These are phyloP conservation scores for Tachycineta bicolor DNA, from an alignment of 2,113 vertebrate genomes.

Conservation along the genomic window DNA sequence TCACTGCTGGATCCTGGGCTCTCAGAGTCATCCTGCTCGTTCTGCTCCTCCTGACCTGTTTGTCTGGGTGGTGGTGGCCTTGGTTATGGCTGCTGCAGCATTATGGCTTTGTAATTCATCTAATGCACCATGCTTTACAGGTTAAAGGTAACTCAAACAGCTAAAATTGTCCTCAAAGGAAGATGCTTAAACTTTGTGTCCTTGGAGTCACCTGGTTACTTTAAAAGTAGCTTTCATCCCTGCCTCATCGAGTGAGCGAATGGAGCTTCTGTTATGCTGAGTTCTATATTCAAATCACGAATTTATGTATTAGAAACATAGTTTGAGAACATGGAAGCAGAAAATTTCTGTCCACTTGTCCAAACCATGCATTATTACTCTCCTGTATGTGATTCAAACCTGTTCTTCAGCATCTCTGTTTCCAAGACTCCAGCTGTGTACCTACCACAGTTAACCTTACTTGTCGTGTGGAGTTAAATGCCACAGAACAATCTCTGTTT, in stretches of 20 bases:
- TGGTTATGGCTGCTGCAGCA: background rate
- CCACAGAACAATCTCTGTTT: background rate
- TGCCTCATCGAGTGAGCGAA: background rate
- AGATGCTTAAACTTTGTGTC: background rate
- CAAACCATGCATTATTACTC: background rate
- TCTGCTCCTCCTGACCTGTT: background rate
- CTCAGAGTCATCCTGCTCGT: rapidly evolving
- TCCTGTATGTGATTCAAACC: background rate
- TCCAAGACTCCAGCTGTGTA: background rate
- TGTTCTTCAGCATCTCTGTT: background rate
- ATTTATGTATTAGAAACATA: background rate
- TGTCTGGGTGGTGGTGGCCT: background rate
- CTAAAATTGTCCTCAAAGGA: background rate
- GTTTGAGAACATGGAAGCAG: background rate
- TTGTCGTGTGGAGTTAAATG: background rate
- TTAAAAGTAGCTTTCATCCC: background rate
- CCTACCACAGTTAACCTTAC: background rate
- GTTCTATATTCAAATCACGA: background rate
- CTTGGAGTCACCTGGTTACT: background rate
- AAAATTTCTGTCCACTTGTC: background rate
- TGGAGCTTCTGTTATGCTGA: background rate
- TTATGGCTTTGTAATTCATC: background rate
- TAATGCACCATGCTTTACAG: rapidly evolving
- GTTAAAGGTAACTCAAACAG: background rate
- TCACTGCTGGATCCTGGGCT: background rate